Evolutionary conservation across 2,113 vertebrate species (phyloP).

Genomic region (Halcyon malimbica): DNA sequence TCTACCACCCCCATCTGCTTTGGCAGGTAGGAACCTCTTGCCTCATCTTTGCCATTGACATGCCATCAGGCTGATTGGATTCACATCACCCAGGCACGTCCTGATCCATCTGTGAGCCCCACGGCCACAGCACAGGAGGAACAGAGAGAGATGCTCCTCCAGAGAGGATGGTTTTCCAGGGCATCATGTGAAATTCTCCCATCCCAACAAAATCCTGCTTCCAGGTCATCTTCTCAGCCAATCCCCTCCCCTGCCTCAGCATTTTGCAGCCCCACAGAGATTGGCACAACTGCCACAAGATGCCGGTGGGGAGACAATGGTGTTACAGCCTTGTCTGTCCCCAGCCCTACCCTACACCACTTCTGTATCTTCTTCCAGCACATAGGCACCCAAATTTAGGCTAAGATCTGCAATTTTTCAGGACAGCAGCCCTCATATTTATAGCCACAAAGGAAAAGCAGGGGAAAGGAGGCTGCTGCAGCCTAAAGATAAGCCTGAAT

Average conservation of each 20-base stretch:
- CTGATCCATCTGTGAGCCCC: not conserved
- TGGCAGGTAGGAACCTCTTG: not conserved
- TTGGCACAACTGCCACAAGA: rapidly evolving
- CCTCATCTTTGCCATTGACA: not conserved
- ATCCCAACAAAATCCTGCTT: not conserved
- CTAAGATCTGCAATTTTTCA: not conserved
- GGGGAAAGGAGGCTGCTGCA: not conserved
- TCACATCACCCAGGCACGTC: rapidly evolving
- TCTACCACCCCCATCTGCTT: not conserved
- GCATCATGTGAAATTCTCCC: not conserved
- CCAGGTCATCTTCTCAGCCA: not conserved
- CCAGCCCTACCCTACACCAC: rapidly evolving
- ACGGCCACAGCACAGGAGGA: not conserved
- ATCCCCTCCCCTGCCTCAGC: not conserved
- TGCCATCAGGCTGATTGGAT: not conserved
- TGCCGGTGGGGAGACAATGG: rapidly evolving
- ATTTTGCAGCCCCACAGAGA: not conserved
- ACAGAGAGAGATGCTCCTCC: not conserved
- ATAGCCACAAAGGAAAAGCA: not conserved
- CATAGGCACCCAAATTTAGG: not conserved
- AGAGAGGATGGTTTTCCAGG: not conserved
- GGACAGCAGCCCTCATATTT: not conserved
- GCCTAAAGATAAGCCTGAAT: not conserved
- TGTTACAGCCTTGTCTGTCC: not conserved
- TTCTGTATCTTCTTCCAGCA: not conserved